A percentile compares a stretch with the other conserved stretches of the same genome.
Conservation (phyloP, 2,888 invertebrate species). For the Scaptomyza cyrtandrae region DNA sequence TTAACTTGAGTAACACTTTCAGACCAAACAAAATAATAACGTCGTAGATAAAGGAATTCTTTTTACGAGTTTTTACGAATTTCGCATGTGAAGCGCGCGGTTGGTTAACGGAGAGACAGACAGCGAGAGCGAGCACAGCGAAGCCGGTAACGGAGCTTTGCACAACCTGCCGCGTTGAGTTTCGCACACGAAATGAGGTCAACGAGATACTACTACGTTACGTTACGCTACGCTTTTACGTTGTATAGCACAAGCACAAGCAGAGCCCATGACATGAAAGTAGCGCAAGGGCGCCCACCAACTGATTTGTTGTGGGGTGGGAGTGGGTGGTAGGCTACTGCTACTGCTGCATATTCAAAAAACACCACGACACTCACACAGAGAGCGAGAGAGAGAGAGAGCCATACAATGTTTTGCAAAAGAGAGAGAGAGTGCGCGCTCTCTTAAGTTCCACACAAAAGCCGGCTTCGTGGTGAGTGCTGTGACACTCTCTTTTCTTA, state of each 20-base stretch:
- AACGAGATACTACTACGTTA: constrained; percentile 76
- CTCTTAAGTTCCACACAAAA: constrained; percentile 60
- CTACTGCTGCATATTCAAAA: constrained; percentile 14
- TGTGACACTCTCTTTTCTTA: constrained; percentile 19
- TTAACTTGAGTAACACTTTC: constrained; percentile 44
- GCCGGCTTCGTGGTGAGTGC: constrained; percentile 53
- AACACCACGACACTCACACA: constrained; percentile 18
- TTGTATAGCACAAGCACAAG: constrained; percentile 6
- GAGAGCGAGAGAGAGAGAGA: background rate
- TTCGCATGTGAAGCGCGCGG: background rate
- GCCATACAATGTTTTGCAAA: background rate
- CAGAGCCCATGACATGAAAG: constrained; percentile 57
- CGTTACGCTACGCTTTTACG: constrained; percentile 41
- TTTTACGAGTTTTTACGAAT: constrained; percentile 12
- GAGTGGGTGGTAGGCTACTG: constrained; percentile 28
- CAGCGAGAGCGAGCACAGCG: background rate
- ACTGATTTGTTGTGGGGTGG: constrained; percentile 65
- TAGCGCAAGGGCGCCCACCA: constrained; percentile 79
- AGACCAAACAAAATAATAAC: constrained; percentile 16
- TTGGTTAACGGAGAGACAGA: background rate
- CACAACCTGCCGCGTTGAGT: constrained; percentile 81
- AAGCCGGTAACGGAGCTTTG: constrained; percentile 45
- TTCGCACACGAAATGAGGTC: constrained; percentile 83
- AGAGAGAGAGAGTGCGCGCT: constrained; percentile 3
- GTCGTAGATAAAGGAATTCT: constrained; percentile 15